A percentile compares a stretch with the other conserved stretches of the same genome.
phyloP scores from a whole-genome alignment of 2,797 vertebrate species.

The Phyllotis vaccarum region DNA sequence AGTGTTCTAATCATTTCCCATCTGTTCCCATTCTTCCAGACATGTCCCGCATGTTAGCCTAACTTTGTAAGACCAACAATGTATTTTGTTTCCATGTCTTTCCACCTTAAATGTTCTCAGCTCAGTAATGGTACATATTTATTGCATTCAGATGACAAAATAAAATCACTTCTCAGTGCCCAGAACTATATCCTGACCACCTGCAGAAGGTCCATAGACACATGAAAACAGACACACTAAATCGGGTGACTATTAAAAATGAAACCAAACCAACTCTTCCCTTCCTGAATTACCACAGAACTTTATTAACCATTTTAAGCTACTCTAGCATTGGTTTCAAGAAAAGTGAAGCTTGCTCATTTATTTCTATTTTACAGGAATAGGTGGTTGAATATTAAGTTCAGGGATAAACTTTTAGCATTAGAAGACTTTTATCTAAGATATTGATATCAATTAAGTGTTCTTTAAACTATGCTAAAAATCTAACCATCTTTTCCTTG shows the following conservation, averaged over 20 bases:
- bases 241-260: not conserved
- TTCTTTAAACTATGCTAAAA: not conserved
- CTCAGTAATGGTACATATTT: not conserved
- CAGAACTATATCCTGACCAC: not conserved
- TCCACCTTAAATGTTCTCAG: not conserved
- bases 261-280: not conserved
- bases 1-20: not conserved
- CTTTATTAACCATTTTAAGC: not conserved
- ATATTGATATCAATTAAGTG: not conserved
- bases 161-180: not conserved
- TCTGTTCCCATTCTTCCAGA: not conserved
- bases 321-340: not conserved
- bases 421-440: not conserved
- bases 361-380: conserved; percentile 37
- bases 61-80: not conserved
- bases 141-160: not conserved
- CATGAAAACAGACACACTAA: not conserved
- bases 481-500: not conserved
- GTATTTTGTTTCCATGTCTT: not conserved
- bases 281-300: not conserved
- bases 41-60: not conserved
- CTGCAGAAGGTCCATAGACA: not conserved
- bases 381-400: not conserved
- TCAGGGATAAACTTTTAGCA: not conserved
- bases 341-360: not conserved